Evolutionary conservation across 2,797 vertebrate species (phyloP).

Genomic region (Phalloptychus januarius): DNA sequence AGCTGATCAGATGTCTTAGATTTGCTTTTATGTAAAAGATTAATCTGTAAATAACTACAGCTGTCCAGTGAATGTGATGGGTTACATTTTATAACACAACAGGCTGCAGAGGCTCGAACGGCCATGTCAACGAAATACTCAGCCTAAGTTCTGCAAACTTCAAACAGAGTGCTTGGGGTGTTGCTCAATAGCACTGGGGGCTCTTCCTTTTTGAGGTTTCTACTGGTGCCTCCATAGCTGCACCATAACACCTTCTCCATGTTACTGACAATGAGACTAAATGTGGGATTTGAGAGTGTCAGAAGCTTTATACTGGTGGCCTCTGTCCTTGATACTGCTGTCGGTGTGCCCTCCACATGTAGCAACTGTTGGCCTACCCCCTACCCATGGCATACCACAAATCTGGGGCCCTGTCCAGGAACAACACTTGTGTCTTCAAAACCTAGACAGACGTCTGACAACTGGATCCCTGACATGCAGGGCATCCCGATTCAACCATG

Average conservation of each 20-base stretch:
- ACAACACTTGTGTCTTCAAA: slow-evolving; percentile 72
- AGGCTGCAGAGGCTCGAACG: slow-evolving; percentile 1
- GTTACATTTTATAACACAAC: not conserved
- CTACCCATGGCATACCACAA: slow-evolving; percentile 69
- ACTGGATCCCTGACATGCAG: slow-evolving; percentile 29
- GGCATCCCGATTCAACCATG: slow-evolving; percentile 15
- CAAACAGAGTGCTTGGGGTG: not conserved
- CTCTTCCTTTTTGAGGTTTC: not conserved
- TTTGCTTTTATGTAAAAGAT: slow-evolving; percentile 18
- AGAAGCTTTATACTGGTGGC: slow-evolving; percentile 50
- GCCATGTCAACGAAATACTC: not conserved
- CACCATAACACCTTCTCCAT: not conserved
- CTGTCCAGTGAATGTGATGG: not conserved
- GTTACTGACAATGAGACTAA: slow-evolving; percentile 23
- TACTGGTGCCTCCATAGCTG: not conserved
- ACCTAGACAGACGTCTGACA: slow-evolving; percentile 51
- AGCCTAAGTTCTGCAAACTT: not conserved
- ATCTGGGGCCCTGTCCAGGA: slow-evolving; percentile 69
- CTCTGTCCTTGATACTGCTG: slow-evolving; percentile 73
- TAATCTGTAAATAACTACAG: slow-evolving; percentile 9
- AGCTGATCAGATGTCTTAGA: slow-evolving; percentile 10
- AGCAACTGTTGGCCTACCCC: slow-evolving; percentile 71
- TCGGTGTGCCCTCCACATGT: slow-evolving; percentile 70
- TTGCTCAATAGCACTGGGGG: not conserved
- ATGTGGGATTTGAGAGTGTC: slow-evolving; percentile 38